Conservation (phyloP, 2,888 invertebrate genomes). For the Tuta absoluta region DNA sequence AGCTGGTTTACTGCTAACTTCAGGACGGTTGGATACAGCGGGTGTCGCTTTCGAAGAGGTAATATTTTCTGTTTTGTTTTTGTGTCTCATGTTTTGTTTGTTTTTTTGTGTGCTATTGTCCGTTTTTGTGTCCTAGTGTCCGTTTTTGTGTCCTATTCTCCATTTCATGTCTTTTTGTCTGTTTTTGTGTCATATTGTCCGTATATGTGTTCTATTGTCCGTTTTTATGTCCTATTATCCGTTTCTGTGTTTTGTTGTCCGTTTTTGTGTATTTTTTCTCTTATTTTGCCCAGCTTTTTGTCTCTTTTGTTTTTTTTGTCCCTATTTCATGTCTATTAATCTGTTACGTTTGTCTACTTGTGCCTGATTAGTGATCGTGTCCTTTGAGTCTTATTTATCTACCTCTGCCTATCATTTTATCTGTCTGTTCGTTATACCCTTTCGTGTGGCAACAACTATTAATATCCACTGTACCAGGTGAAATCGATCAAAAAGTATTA, state of each 20-base stretch:
- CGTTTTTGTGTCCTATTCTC: not conserved
- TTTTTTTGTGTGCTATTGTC: no score
- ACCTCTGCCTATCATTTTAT: slow-evolving; percentile 59
- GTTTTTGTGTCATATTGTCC: not conserved
- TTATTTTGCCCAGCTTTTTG: not conserved
- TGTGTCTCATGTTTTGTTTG: not conserved
- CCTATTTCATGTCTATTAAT: not conserved
- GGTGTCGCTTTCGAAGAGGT: slow-evolving; percentile 30
- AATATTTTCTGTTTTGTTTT: not conserved
- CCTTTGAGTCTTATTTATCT: no score
- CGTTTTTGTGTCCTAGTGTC: no score
- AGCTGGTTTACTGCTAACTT: slow-evolving; percentile 83
- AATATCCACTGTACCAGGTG: slow-evolving; percentile 88
- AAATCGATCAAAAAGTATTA: slow-evolving; percentile 57
- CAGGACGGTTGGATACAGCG: slow-evolving; percentile 30
- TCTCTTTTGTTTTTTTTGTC: not conserved
- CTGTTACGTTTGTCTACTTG: not conserved
- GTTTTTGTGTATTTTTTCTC: not conserved
- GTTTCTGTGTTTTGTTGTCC: not conserved
- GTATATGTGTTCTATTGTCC: no score
- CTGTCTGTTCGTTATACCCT: slow-evolving; percentile 84
- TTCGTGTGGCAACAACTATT: slow-evolving; percentile 93
- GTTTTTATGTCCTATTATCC: no score
- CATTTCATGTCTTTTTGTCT: not conserved
- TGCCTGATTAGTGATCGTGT: not conserved